phyloP scores from a whole-genome alignment of 2,113 vertebrate genomes.

The Onychorhynchus coronatus region DNA sequence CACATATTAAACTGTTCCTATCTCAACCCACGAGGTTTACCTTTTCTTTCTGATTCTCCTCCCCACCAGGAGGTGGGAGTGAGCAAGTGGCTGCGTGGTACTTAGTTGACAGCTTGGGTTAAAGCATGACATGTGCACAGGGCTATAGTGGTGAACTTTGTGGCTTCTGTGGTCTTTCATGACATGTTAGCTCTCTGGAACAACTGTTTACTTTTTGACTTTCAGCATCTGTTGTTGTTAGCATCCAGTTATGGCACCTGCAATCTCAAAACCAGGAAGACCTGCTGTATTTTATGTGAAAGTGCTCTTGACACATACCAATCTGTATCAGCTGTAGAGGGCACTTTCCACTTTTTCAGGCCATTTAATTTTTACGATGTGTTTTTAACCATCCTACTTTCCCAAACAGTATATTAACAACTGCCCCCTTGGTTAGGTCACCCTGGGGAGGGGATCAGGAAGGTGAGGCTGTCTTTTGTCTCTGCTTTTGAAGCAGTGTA shows the following conservation, averaged over 20 bases:
- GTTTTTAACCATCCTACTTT: background rate
- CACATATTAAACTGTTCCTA: background rate
- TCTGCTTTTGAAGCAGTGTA: background rate
- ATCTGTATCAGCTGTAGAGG: background rate
- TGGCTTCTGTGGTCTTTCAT: background rate
- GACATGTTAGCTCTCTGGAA: background rate
- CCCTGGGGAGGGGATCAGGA: background rate
- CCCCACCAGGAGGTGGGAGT: background rate
- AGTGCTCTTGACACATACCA: background rate
- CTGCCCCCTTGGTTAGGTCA: background rate
- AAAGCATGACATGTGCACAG: background rate
- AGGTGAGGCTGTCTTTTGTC: background rate
- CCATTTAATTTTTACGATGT: background rate
- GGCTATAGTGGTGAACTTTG: rapidly evolving
- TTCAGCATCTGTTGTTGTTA: background rate
- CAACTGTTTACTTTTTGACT: background rate
- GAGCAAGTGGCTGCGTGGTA: background rate
- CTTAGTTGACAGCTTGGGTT: background rate
- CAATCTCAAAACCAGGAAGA: background rate
- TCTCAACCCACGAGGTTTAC: background rate
- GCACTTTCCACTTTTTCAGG: background rate
- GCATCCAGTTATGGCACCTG: background rate
- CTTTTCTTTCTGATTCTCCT: background rate
- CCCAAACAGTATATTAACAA: background rate
- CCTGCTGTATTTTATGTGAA: background rate